phyloP scores from a whole-genome alignment of 2,113 vertebrate genomes.

The Brachyhypopomus occidentalis region DNA sequence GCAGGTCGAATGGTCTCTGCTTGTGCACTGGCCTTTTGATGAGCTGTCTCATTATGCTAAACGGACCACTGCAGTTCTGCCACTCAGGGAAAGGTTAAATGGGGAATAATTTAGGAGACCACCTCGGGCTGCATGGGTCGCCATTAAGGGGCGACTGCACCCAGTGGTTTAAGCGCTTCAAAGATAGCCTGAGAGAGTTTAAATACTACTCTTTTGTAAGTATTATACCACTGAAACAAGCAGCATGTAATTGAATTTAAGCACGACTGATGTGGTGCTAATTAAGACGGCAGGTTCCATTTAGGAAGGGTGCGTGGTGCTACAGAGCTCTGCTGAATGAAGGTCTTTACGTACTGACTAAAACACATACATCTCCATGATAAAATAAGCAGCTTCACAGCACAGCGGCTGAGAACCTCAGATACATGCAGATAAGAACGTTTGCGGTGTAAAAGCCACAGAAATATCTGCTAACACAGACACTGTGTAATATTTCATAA shows the following conservation, averaged over 20 bases:
- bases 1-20: conserved; percentile 66
- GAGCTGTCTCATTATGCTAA: conserved; percentile 86
- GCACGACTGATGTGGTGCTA: conserved; percentile 9
- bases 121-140: conserved; percentile 71
- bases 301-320: background rate
- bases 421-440: background rate
- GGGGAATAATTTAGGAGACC: conserved; percentile 74
- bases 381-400: background rate
- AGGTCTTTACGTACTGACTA: background rate
- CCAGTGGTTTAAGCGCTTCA: conserved; percentile 47
- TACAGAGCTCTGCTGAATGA: background rate
- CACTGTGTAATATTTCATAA: background rate
- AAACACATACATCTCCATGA: background rate
- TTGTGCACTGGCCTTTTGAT: conserved; percentile 74
- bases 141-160: conserved; percentile 45
- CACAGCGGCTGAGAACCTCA: no score
- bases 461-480: background rate
- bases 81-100: conserved; percentile 87
- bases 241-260: conserved; percentile 21
- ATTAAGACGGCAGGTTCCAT: conserved; percentile 2
- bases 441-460: background rate
- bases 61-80: conserved; percentile 76
- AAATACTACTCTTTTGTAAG: conserved; percentile 32
- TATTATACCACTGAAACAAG: conserved; percentile 35
- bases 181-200: conserved; percentile 40